Evolutionary conservation across 2,797 vertebrate species (phyloP).

Genomic region (Eulemur mongoz): DNA sequence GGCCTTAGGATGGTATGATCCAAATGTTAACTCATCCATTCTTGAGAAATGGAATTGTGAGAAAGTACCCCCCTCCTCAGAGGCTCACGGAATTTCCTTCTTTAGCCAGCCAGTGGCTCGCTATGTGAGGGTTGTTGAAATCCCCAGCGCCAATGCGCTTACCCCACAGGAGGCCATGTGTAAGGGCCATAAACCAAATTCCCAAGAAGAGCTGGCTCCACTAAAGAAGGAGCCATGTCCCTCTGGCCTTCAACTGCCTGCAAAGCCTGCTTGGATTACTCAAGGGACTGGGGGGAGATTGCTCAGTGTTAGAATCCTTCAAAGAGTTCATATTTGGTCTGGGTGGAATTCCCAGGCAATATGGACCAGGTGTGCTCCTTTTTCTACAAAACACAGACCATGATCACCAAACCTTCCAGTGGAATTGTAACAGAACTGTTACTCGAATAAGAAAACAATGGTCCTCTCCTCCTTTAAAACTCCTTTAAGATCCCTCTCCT

Average conservation of each 20-base stretch:
- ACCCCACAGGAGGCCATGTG: not conserved
- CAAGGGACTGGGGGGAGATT: rapidly evolving
- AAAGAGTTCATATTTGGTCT: not conserved
- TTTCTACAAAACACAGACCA: not conserved
- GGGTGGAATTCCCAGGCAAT: not conserved
- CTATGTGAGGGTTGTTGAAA: not conserved
- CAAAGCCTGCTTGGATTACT: not conserved
- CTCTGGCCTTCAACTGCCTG: not conserved
- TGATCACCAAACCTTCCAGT: not conserved
- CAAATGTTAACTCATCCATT: constrained; percentile 6
- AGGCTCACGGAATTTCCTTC: not conserved
- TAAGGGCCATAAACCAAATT: not conserved
- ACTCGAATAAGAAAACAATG: not conserved
- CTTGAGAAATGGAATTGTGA: not conserved
- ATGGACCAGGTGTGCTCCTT: not conserved
- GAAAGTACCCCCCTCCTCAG: not conserved
- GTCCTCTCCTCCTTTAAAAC: not conserved
- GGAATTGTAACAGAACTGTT: not conserved
- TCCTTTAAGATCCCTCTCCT: not conserved
- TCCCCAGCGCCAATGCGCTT: not conserved
- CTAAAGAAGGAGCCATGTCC: not conserved
- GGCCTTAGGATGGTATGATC: not conserved
- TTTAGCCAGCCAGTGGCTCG: not conserved
- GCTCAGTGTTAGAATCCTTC: not conserved
- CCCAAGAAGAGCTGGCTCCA: not conserved